Conservation (phyloP, 2,113 vertebrate species). For the Ctenodactylus gundi region DNA sequence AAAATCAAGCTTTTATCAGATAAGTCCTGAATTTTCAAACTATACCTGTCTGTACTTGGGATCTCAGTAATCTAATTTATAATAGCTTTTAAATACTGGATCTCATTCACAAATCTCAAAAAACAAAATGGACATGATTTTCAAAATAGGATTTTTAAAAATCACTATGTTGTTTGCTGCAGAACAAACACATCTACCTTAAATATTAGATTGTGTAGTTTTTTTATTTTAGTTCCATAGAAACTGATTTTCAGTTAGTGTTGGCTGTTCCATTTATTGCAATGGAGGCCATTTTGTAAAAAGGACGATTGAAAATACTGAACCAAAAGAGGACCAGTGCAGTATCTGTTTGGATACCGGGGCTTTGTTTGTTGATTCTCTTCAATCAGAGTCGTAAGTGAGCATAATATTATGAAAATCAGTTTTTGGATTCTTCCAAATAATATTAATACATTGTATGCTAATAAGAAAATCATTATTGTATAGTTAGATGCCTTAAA, state of each 20-base stretch:
- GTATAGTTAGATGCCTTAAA: background rate
- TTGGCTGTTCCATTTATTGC: background rate
- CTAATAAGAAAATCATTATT: background rate
- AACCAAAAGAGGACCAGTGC: background rate
- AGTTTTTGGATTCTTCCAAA: background rate
- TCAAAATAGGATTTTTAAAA: background rate
- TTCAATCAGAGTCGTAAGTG: background rate
- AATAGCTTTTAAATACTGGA: constrained; percentile 2
- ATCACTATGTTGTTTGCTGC: background rate
- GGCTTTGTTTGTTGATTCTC: constrained; percentile 38
- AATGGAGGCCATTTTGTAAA: constrained; percentile 70
- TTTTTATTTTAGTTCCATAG: background rate
- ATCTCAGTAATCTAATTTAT: background rate
- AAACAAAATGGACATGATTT: background rate
- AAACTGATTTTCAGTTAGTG: background rate
- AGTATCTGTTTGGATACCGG: background rate
- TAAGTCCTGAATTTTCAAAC: constrained; percentile 36
- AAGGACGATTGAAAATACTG: constrained; percentile 7
- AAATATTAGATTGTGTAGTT: background rate
- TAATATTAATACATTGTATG: background rate
- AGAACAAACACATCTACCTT: background rate
- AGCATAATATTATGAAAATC: background rate
- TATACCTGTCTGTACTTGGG: background rate
- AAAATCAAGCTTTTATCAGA: constrained; percentile 35
- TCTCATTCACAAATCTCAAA: constrained; percentile 15